Base-by-base conservation (phyloP, 2,888 invertebrate species). In the Tipula vernalis region DNA sequence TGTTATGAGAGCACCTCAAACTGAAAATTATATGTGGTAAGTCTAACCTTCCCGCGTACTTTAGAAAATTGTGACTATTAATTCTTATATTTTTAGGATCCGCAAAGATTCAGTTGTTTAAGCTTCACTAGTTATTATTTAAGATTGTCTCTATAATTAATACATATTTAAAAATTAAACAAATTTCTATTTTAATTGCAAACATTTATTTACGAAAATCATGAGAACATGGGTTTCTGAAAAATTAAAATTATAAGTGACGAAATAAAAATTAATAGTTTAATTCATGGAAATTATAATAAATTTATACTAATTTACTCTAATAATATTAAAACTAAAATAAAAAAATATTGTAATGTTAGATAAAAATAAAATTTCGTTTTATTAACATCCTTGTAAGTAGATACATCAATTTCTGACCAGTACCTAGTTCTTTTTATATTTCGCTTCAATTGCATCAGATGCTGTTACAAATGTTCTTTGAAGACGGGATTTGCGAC, bases 1-100 rank as follows among this genome's bases (percentile, higher is more conserved):
- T 88, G 98, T 99, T 89, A 97, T 97, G 97, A 94, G 96, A 89
- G 96, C 96, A 89, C 97, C 97, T 88, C 97, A 97, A 92, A 97
- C 96, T 89, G 97, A 97, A 93, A 96, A 96, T 92, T 96, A 96
- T 91, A 95, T 96, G 92, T 96, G 96, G 96, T 96, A 93, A 90
- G 90, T 87, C 89, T 15, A 4, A 6, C 0, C 8, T 6, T 15
- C 18, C 3, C 15, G 12, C 2, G 5, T 8, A 39, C 39, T 57
- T 57, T 15, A 36, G 39, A 36, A 39, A 36, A 51, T 36, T 36
- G 5, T 36, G 39, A 85, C 10, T 12, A 85, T n/a, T 13, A n/a
- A 85, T 44, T 10, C 6, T 47, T 39, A 51, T 83, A 36, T 83
- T 87, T 86, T 12, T 39, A 87, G 87, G 87, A 88, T 88, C n/a